Evolutionary conservation across 2,797 vertebrate genomes (phyloP).

Genomic region (Meriones psammophilus): DNA sequence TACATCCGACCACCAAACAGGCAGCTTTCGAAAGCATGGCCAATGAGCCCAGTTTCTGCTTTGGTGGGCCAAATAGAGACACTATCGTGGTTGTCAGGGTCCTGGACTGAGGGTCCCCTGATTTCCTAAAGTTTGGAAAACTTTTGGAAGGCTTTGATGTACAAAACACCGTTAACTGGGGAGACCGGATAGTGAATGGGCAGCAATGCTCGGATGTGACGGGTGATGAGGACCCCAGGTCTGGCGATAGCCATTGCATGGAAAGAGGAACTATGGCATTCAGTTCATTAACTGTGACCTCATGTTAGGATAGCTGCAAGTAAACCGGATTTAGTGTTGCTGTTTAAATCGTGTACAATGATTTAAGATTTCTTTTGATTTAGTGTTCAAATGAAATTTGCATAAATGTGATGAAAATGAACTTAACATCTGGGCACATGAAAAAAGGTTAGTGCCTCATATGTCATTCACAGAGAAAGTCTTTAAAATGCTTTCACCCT

Average conservation of each 20-base stretch:
- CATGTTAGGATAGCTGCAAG: slow-evolving; percentile 81
- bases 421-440: slow-evolving; percentile 84
- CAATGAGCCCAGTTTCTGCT: slow-evolving; percentile 64
- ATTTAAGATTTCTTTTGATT: slow-evolving; percentile 88
- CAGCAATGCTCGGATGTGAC: slow-evolving; percentile 65
- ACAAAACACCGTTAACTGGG: slow-evolving; percentile 72
- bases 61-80: slow-evolving; percentile 44
- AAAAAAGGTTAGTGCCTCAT: slow-evolving; percentile 85
- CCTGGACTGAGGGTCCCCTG: slow-evolving; percentile 66
- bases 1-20: slow-evolving; percentile 83
- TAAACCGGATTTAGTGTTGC: slow-evolving; percentile 82
- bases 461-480: slow-evolving; percentile 80
- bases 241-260: slow-evolving; percentile 49
- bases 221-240: not conserved
- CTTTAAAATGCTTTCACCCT: slow-evolving; percentile 80
- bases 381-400: slow-evolving; percentile 84
- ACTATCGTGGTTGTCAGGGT: slow-evolving; percentile 5
- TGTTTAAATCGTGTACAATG: slow-evolving; percentile 82
- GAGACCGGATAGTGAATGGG: slow-evolving; percentile 56
- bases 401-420: slow-evolving; percentile 84
- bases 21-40: slow-evolving; percentile 74
- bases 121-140: slow-evolving; percentile 80
- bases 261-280: slow-evolving; percentile 67
- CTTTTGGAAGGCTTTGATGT: slow-evolving; percentile 78
- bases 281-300: slow-evolving; percentile 81